These are phyloP conservation scores for Salvelinus fontinalis DNA, from an alignment of 2,113 vertebrate genomes.

Conservation along the genomic window DNA sequence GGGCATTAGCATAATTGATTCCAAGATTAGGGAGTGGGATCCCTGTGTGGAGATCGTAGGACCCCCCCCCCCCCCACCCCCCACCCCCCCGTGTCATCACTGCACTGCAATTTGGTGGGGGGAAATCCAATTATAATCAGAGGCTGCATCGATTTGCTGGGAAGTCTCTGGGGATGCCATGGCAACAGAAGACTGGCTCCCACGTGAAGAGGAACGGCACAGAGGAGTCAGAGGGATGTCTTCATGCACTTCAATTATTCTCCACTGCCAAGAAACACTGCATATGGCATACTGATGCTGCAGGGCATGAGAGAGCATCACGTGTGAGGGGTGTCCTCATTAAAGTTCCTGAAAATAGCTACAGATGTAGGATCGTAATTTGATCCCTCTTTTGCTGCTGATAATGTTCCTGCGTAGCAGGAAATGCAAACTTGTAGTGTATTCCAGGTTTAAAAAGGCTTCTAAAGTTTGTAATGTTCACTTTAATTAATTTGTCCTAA, in stretches of 20 bases:
- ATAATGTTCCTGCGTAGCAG: no score
- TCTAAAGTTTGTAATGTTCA: no score
- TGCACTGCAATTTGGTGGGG: conserved; percentile 35
- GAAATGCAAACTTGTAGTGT: no score
- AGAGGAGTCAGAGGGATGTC: conserved; percentile 39
- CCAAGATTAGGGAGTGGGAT: conserved; percentile 1
- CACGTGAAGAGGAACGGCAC: conserved; percentile 39
- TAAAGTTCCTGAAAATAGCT: no score
- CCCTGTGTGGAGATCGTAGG: no score
- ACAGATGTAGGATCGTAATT: no score
- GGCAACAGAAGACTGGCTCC: conserved; percentile 70
- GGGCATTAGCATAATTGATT: not conserved
- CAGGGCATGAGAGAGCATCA: conserved; percentile 3
- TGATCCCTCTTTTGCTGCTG: no score
- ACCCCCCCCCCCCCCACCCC: no score
- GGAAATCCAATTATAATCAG: conserved; percentile 64
- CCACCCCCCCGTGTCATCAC: conserved; percentile 15
- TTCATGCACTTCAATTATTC: not conserved
- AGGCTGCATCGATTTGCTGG: conserved; percentile 56
- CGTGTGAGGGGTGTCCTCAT: not conserved
- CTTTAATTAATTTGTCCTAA: no score
- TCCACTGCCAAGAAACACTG: conserved; percentile 1
- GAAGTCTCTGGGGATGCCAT: conserved; percentile 60
- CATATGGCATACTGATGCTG: conserved; percentile 4
- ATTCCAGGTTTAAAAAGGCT: no score